These are phyloP conservation scores for Harmothoe impar DNA, from an alignment of 2,888 invertebrate species.

Conservation along the genomic window DNA sequence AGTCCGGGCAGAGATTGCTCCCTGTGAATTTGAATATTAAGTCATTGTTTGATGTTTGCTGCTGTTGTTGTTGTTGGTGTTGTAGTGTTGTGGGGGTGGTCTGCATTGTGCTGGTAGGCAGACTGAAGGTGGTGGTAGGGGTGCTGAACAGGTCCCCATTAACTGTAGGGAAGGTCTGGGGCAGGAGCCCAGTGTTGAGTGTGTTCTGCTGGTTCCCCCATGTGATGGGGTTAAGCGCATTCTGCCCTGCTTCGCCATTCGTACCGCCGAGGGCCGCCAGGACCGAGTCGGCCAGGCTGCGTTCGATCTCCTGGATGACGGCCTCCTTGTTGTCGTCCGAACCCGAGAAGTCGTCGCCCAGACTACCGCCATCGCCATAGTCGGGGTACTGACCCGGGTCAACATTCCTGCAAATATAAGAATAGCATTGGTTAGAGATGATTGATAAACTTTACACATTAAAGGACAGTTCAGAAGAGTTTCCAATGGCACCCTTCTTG, in stretches of 20 bases:
- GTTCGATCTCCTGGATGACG: constrained; percentile 16
- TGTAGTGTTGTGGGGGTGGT: background rate
- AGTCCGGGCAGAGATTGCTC: background rate
- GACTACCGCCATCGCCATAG: background rate
- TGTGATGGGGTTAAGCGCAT: background rate
- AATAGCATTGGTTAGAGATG: background rate
- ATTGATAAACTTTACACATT: too few relatives aligned
- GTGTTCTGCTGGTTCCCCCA: background rate
- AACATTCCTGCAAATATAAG: background rate
- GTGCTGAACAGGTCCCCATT: background rate
- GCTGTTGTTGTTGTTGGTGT: background rate
- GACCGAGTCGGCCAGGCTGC: constrained; percentile 16
- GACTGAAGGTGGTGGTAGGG: background rate
- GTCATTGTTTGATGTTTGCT: background rate
- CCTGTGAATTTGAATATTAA: background rate
- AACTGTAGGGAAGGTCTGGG: background rate
- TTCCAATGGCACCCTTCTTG: too few relatives aligned
- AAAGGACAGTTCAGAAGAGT: too few relatives aligned
- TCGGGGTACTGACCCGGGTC: background rate
- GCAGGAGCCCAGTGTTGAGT: background rate
- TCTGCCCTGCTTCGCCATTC: background rate
- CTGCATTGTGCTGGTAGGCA: background rate
- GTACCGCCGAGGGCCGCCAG: background rate
- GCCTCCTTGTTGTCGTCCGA: background rate
- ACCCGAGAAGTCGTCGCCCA: constrained; percentile 8